phyloP scores from a whole-genome alignment of 2,797 vertebrate species.

The Delichon dasypus region DNA sequence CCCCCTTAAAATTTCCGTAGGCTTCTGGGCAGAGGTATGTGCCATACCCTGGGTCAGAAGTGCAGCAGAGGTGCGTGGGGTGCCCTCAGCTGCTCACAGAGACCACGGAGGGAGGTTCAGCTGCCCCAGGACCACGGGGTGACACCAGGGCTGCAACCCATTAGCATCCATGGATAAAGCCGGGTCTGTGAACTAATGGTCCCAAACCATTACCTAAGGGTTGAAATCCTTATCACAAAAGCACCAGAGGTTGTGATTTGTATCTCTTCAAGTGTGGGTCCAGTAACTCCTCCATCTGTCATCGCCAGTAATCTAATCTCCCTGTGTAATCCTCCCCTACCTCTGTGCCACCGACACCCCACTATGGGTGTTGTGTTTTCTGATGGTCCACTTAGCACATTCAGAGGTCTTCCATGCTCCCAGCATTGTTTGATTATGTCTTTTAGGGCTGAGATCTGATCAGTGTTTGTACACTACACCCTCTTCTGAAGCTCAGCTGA shows the following conservation, averaged over 20 bases:
- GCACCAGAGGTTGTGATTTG: background rate
- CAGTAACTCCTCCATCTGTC: conserved; percentile 24
- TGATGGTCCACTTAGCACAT: conserved; percentile 41
- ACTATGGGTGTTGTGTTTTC: conserved; percentile 29
- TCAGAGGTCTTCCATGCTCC: background rate
- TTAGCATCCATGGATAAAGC: background rate
- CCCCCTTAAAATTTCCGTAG: background rate
- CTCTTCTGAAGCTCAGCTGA: conserved; percentile 28
- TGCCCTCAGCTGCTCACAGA: background rate
- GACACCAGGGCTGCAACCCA: background rate
- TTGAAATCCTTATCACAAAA: conserved; percentile 19
- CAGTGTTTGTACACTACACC: background rate
- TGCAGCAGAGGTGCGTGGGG: background rate
- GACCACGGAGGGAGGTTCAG: background rate
- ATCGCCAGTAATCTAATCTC: conserved; percentile 23
- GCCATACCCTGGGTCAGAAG: background rate
- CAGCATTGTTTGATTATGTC: conserved; percentile 35
- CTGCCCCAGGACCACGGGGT: background rate
- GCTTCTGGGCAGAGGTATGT: background rate
- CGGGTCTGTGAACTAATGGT: conserved; percentile 43
- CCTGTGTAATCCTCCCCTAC: background rate
- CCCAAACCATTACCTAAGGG: background rate
- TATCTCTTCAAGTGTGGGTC: background rate
- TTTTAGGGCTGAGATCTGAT: conserved; percentile 49
- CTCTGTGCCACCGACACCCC: background rate